Evolutionary conservation across 2,888 invertebrate genomes (phyloP), one percentile per base, ranked within the genome.

Genomic region (Eupithecia subumbrata): DNA sequence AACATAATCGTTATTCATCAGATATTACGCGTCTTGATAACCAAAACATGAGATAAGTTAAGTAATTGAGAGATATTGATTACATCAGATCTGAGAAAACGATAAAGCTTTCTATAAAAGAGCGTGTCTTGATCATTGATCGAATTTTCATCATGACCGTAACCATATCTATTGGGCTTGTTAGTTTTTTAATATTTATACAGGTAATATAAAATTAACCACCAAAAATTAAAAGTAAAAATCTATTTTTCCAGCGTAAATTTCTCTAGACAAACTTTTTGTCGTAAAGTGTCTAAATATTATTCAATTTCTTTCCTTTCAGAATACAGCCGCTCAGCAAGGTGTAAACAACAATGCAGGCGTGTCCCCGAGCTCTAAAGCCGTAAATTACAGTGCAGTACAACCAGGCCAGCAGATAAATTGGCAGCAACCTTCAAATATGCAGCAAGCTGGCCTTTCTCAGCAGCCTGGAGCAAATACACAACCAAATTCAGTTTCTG

Each of bases 51-150:
- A 84, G 88, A 89, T 87, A 88, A 82, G 77, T 78, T 80, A 79
- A 77, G 77, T 72, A 72, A 77, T 76, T 81, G 80, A 80, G 78
- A 82, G 84, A 85, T 86, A 77, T 68, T 77, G 79, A 86, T 86
- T 87, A 79, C 82, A 83, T 81, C 84, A 87, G 82, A 86, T 85
- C 81, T 43, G 69, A 63, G 12, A 78, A 79, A 69, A 76, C 84
- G 88, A 88, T 89, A 89, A 88, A 84, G 84, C 84, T 83, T 87
- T 84, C 82, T 87, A 88, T 89, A 89, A 88, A 89, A 88, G 83
- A 83, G 77, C 79, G 77, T 81, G 78, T 73, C 48, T 71, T 82
- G 76, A 82, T 69, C 82, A 86, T 83, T 85, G 81, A 81, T 83
- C 84, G 87, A 83, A 83, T 90, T 88, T 87, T 84, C 83, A 86